Evolutionary conservation across 2,797 vertebrate species (phyloP), one percentile per base, ranked within the genome.

Genomic region (Phoebastria nigripes): DNA sequence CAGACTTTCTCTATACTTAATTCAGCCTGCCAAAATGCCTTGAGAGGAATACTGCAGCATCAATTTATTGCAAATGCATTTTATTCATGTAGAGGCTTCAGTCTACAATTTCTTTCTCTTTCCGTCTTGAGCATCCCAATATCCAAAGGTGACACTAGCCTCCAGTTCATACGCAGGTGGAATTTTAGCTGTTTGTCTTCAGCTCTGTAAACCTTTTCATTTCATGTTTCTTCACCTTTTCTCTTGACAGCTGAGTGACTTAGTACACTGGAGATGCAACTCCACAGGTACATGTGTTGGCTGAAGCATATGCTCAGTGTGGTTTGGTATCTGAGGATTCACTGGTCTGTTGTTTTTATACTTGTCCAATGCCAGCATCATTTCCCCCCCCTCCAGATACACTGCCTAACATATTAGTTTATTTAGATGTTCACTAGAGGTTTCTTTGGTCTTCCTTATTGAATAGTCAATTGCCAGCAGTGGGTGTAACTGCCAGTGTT

Each of bases 401-500:
- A 12, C 49, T 69, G 29, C 42, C 67, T 80, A 54, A 55, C 12
- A 31, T 41, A 52, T 2, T 52, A 37, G 66, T 87, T 82, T 52
- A 28, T 73, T 73, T 52, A 82, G 59, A 37, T 76, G 20, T 37
- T 80, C 21, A 15, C 37, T 89, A 58, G 63, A 74, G 78, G n/a
- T 84, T 94, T 87, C n/a, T 61, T 87, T 87, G 66, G 26, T 78
- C 28, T 54, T 51, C 33, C 29, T 29, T 80, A 29, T 15, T 67
- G 78, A 73, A 35, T 96, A 78, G 78, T 63, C 52, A 63, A 0
- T 79, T 94, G 63, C 21, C 79, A 91, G 82, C 93, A 83, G 62
- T 84, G 90, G 93, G 77, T 72, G 92, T 86, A 83, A 78, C 81
- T 93, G 85, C 67, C 24, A 12, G 31, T 42, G 71, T 69, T 94